These are phyloP conservation scores for Fringilla coelebs DNA, from an alignment of 2,797 vertebrate genomes.

Conservation along the genomic window DNA sequence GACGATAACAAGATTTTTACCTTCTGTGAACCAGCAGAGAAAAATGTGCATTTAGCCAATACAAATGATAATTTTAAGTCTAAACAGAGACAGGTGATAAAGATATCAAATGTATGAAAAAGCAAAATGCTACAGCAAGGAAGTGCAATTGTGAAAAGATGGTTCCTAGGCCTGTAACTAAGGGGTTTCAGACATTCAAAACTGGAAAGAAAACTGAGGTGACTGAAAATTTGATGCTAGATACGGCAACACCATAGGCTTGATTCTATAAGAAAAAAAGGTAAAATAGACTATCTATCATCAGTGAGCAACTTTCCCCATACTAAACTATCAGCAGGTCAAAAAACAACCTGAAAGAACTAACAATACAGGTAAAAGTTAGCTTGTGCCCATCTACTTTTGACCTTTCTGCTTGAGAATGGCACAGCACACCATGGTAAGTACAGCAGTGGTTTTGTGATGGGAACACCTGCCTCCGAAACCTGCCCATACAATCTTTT, in stretches of 20 bases:
- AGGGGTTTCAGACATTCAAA: slow-evolving; percentile 49
- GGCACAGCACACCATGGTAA: neutral
- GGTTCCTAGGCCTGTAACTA: slow-evolving; percentile 27
- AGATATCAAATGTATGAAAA: neutral
- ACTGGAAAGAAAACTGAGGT: neutral
- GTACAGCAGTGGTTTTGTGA: slow-evolving; percentile 16
- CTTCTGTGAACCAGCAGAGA: neutral
- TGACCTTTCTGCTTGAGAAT: neutral
- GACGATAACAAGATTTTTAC: neutral
- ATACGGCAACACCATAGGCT: neutral
- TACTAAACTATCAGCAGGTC: neutral
- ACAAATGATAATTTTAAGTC: neutral
- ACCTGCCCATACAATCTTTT: slow-evolving; percentile 46
- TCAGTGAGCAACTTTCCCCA: neutral
- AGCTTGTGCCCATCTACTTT: neutral
- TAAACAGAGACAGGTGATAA: neutral
- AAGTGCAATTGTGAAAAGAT: slow-evolving; percentile 2
- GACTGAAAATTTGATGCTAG: neutral
- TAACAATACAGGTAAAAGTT: neutral
- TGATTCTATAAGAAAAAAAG: neutral
- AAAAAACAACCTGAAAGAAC: neutral
- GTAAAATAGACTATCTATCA: neutral
- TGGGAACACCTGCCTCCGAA: slow-evolving; percentile 57
- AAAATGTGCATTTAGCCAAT: neutral
- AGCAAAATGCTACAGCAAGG: neutral